phyloP scores from a whole-genome alignment of 2,113 vertebrate species.

The Galbula dea region DNA sequence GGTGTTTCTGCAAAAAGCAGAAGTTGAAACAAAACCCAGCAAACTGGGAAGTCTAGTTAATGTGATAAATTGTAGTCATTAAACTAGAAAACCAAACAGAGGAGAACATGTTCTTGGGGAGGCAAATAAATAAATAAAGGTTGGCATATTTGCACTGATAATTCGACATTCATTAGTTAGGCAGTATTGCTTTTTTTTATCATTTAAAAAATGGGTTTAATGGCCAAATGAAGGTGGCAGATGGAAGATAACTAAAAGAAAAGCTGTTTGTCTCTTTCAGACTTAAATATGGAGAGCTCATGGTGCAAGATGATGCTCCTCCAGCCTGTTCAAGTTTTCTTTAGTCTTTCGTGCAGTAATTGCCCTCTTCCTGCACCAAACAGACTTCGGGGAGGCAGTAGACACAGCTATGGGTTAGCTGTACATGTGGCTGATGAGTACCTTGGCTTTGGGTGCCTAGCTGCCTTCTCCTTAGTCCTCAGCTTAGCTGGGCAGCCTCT shows the following conservation, averaged over 20 bases:
- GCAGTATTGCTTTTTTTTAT: slow-evolving; percentile 18
- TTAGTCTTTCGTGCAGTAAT: background rate
- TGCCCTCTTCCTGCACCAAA: background rate
- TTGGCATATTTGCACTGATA: slow-evolving; percentile 13
- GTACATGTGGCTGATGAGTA: fast-evolving
- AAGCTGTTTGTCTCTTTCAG: background rate
- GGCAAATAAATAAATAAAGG: slow-evolving; percentile 51
- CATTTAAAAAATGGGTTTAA: background rate
- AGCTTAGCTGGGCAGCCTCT: background rate
- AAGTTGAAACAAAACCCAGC: background rate
- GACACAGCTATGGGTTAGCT: background rate
- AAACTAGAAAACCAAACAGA: slow-evolving; percentile 30
- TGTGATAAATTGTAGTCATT: slow-evolving; percentile 51
- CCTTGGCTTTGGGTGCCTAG: background rate
- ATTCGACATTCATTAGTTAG: slow-evolving; percentile 35
- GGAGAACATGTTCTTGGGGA: slow-evolving; percentile 19
- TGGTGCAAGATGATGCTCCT: fast-evolving
- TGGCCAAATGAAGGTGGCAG: slow-evolving; percentile 24
- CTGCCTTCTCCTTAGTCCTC: background rate
- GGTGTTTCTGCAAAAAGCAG: background rate
- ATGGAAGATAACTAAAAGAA: background rate
- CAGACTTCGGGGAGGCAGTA: background rate
- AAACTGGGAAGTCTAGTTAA: slow-evolving; percentile 29
- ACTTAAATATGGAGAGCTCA: background rate
- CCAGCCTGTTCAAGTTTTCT: background rate